Conservation (phyloP, 2,113 vertebrate genomes). For the Notothenia rossii region DNA sequence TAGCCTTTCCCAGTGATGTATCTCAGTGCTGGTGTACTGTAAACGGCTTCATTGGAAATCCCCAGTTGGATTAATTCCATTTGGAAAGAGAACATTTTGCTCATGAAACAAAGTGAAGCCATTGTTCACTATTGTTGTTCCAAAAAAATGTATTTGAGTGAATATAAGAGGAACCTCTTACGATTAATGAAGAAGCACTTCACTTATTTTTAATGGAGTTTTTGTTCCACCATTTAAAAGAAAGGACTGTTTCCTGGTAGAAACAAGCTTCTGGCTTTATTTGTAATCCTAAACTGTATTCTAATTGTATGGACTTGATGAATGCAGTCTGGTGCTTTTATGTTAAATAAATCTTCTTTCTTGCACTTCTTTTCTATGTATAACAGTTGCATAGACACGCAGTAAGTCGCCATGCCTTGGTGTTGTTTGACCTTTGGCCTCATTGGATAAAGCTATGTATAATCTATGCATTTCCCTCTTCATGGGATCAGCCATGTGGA, state of each 20-base stretch:
- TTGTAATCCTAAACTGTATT: constrained; percentile 4
- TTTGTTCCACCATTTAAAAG: neutral
- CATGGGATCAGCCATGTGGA: constrained; percentile 17
- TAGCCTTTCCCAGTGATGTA: neutral
- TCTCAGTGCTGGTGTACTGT: neutral
- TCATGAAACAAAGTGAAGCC: constrained; percentile 12
- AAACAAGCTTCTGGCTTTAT: neutral
- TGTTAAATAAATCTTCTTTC: neutral
- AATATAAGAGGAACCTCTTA: constrained; percentile 11
- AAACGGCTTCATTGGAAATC: constrained; percentile 33
- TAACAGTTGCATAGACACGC: neutral
- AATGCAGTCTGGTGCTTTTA: constrained; percentile 5
- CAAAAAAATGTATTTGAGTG: neutral
- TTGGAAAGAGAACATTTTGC: constrained; percentile 45
- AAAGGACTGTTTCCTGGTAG: neutral
- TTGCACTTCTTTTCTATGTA: neutral
- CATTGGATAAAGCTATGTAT: constrained; percentile 4
- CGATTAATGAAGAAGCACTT: neutral
- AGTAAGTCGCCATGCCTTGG: neutral
- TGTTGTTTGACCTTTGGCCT: constrained; percentile 26
- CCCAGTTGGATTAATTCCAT: constrained; percentile 46
- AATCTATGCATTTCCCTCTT: constrained; percentile 32
- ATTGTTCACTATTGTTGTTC: constrained; percentile 18
- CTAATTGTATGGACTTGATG: neutral
- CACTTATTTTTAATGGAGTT: neutral